phyloP scores from a whole-genome alignment of 2,888 invertebrate genomes.

The Aleiodes leptofemur region DNA sequence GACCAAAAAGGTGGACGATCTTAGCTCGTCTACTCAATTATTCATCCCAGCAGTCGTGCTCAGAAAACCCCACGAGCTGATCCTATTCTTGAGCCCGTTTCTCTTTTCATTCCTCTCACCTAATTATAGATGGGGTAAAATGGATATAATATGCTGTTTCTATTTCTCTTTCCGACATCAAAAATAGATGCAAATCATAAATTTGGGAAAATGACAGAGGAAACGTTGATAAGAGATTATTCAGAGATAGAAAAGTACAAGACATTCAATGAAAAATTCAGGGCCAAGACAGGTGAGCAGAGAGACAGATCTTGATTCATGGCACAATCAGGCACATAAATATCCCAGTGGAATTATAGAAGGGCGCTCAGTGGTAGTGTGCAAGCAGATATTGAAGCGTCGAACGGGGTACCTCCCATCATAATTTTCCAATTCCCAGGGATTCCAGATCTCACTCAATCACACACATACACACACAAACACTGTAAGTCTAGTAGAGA shows the following conservation, averaged over 20 bases:
- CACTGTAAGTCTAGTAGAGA: constrained; percentile 4
- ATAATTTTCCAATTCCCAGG: constrained; percentile 45
- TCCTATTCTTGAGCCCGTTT: constrained; percentile 45
- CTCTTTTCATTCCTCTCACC: constrained; percentile 13
- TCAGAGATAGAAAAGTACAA: too few species aligned
- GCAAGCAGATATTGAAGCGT: constrained; percentile 39
- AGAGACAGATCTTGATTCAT: constrained; percentile 24
- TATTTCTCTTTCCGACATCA: too few species aligned
- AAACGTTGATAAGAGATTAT: too few species aligned
- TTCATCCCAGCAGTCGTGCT: constrained; percentile 56
- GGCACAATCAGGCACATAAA: constrained; percentile 45
- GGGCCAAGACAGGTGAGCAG: neutral
- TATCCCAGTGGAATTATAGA: constrained; percentile 49
- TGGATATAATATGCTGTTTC: too few species aligned
- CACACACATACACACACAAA: neutral
- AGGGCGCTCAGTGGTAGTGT: constrained; percentile 27
- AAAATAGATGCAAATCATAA: too few species aligned
- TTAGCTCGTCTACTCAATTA: constrained; percentile 56
- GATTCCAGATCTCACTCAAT: neutral
- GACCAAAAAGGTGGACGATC: constrained; percentile 4
- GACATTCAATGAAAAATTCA: constrained; percentile 22
- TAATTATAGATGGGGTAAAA: neutral
- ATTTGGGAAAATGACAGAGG: too few species aligned
- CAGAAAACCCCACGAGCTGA: constrained; percentile 7
- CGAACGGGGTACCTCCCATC: constrained; percentile 48